A percentile compares a stretch with the other conserved stretches of the same genome.
Conservation (phyloP, 2,888 invertebrate species). For the Lomographa bimaculata region DNA sequence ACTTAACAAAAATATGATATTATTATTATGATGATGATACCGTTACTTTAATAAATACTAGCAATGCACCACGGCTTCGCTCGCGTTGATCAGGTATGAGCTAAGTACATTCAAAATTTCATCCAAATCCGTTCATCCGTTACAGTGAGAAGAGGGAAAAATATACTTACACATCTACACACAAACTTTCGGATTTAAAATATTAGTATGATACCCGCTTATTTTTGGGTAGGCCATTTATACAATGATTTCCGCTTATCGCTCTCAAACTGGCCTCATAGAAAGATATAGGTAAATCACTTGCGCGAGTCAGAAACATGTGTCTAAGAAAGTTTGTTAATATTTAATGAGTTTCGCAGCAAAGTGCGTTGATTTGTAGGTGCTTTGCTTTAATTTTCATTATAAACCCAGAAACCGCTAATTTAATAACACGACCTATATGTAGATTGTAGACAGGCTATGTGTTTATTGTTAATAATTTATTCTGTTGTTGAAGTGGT, state of each 20-base stretch:
- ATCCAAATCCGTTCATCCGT: too few species aligned
- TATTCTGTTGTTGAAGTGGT: background rate
- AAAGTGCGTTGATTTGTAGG: constrained; percentile 73
- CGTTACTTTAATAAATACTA: too few species aligned
- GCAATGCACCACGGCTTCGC: too few species aligned
- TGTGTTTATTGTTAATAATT: constrained; percentile 21
- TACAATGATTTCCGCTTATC: constrained; percentile 25
- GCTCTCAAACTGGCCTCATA: constrained; percentile 28
- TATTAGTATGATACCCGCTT: too few species aligned
- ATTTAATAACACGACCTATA: constrained; percentile 69
- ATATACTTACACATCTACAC: too few species aligned
- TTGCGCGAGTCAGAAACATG: constrained; percentile 69
- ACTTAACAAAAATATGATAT: too few species aligned
- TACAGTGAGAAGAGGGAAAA: too few species aligned
- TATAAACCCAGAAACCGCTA: constrained; percentile 58
- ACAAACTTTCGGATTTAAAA: too few species aligned
- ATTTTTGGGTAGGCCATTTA: too few species aligned
- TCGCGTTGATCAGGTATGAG: too few species aligned
- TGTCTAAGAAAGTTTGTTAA: constrained; percentile 80
- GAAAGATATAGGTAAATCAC: constrained; percentile 38
- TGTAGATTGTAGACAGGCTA: constrained; percentile 36
- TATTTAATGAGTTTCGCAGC: constrained; percentile 68
- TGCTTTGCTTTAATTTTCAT: constrained; percentile 66
- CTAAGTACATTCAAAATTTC: too few species aligned
- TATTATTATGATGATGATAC: too few species aligned